These are phyloP conservation scores for Platichthys flesus DNA, from an alignment of 2,113 vertebrate species.

Conservation along the genomic window DNA sequence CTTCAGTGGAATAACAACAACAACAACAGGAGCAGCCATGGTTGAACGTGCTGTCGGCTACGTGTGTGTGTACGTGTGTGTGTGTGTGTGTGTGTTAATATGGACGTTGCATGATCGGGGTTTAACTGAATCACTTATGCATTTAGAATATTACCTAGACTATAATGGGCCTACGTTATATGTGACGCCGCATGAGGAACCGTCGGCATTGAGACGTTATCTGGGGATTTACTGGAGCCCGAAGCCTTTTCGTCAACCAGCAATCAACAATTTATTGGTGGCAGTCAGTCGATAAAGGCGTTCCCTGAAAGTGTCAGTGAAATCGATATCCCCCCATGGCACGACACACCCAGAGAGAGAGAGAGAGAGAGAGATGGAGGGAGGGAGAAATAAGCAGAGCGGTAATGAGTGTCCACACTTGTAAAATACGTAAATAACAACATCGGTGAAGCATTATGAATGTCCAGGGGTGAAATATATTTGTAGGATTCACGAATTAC, in stretches of 20 bases:
- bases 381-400: slow-evolving; percentile 6
- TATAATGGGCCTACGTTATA: not conserved
- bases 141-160: not conserved
- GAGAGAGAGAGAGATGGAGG: slow-evolving; percentile 4
- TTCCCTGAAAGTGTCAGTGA: slow-evolving; percentile 60
- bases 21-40: slow-evolving; percentile 21
- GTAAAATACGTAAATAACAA: slow-evolving; percentile 41
- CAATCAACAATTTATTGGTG: slow-evolving; percentile 69
- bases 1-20: slow-evolving; percentile 56
- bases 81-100: slow-evolving; percentile 4
- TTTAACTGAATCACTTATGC: slow-evolving; percentile 6
- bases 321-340: slow-evolving; percentile 63
- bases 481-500: not conserved
- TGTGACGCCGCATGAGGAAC: slow-evolving; percentile 8
- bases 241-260: slow-evolving; percentile 54
- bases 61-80: not conserved
- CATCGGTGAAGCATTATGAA: slow-evolving; percentile 19
- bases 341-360: slow-evolving; percentile 14
- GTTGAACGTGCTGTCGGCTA: slow-evolving; percentile 14
- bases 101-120: slow-evolving; percentile 10
- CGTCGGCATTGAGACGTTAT: slow-evolving; percentile 33
- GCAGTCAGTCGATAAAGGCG: slow-evolving; percentile 59
- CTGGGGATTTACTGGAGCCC: slow-evolving; percentile 36
- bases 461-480: slow-evolving; percentile 33
- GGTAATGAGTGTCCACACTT: slow-evolving; percentile 20